Evolutionary conservation across 2,113 vertebrate genomes (phyloP).

Genomic region (Neolamprologus fasciatus): DNA sequence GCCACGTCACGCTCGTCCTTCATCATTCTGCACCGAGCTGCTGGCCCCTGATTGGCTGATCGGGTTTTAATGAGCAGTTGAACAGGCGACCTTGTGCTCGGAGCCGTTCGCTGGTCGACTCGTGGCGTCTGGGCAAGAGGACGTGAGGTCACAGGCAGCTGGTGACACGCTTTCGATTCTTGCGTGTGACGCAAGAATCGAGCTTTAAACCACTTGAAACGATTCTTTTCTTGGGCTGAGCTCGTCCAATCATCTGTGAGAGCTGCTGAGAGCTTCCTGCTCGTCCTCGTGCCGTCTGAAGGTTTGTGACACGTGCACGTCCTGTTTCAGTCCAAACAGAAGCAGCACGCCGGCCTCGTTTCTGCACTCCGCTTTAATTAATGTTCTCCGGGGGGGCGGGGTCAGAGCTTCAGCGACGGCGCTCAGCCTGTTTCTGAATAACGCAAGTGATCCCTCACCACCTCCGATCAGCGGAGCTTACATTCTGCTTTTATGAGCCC

Average conservation of each 20-base stretch:
- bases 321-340: neutral
- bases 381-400: neutral
- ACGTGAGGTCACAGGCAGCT: neutral
- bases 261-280: neutral
- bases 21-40: neutral
- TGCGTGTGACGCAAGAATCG: accelerated
- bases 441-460: neutral
- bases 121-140: neutral
- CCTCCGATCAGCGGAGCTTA: neutral
- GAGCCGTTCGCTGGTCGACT: accelerated
- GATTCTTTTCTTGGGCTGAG: neutral
- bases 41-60: neutral
- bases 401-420: neutral
- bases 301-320: neutral
- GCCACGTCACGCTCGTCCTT: neutral
- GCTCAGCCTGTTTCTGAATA: neutral
- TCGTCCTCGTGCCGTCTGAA: neutral
- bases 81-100: neutral
- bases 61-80: neutral
- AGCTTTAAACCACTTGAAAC: neutral
- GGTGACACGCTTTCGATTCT: neutral
- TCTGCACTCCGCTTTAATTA: neutral
- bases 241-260: neutral
- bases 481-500: neutral
- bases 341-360: neutral